A percentile compares a stretch with the other conserved stretches of the same genome.
phyloP scores from a whole-genome alignment of 2,888 invertebrate species.

The Andrena fulva region DNA sequence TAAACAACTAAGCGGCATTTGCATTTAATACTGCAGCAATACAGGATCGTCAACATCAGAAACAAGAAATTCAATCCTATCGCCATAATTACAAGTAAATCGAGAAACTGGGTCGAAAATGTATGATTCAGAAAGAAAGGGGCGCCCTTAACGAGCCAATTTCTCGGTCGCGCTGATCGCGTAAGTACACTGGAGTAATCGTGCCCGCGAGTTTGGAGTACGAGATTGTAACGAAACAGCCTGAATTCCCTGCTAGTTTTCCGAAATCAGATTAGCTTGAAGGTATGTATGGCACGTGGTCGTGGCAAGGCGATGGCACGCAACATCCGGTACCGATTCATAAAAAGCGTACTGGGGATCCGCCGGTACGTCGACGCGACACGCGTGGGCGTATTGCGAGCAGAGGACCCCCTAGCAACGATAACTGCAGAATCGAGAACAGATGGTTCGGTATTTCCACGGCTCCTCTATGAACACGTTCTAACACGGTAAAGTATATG shows the following conservation, averaged over 20 bases:
- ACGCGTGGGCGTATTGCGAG: constrained; percentile 16
- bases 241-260: neutral
- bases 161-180: constrained; percentile 28
- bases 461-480: constrained; percentile 79
- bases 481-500: constrained; percentile 80
- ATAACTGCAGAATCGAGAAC: constrained; percentile 21
- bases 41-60: constrained; percentile 3
- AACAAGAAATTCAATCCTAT: constrained; percentile 1
- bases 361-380: neutral
- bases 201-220: neutral
- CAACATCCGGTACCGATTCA: neutral
- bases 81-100: constrained; percentile 2
- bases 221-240: constrained; percentile 15
- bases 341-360: constrained; percentile 17
- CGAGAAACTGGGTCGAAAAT: constrained; percentile 38
- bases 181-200: constrained; percentile 12
- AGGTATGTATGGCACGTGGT: neutral
- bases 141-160: constrained; percentile 17
- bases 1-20: constrained; percentile 21
- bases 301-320: neutral
- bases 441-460: constrained; percentile 24
- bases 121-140: too few relatives aligned
- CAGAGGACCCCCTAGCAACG: constrained; percentile 6
- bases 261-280: neutral
- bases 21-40: constrained; percentile 23